phyloP scores from a whole-genome alignment of 2,888 invertebrate genomes.

The Dilophus febrilis region DNA sequence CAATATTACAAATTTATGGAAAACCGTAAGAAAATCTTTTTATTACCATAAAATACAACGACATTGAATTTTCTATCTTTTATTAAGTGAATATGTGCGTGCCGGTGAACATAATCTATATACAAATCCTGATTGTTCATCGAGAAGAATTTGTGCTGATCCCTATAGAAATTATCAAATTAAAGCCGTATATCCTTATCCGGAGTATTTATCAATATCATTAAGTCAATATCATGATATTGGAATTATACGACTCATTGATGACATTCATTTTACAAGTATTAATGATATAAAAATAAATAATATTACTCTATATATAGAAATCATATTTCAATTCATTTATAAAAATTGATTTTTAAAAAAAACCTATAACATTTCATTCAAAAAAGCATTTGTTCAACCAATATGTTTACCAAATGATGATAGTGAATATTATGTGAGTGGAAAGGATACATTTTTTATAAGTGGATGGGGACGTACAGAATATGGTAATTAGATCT shows the following conservation, averaged over 20 bases:
- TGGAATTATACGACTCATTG: conserved; percentile 21
- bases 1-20: neutral
- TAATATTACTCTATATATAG: no score
- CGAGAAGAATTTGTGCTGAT: conserved; percentile 17
- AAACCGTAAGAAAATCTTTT: conserved; percentile 1
- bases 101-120: conserved; percentile 5
- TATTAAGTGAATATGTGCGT: conserved; percentile 3
- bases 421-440: no score
- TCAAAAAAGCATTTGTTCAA: conserved; percentile 17
- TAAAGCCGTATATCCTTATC: conserved; percentile 19
- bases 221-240: conserved; percentile 25
- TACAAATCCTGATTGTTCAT: conserved; percentile 1
- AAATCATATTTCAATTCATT: no score
- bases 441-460: no score
- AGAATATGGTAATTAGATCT: no score
- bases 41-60: neutral
- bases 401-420: conserved; percentile 21
- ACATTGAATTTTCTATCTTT: neutral
- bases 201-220: conserved; percentile 16
- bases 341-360: no score
- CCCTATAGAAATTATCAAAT: conserved; percentile 19
- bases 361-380: neutral
- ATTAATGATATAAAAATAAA: no score
- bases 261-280: conserved; percentile 17
- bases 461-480: no score